Conservation (phyloP, 2,797 vertebrate genomes). For the Tapera naevia region DNA sequence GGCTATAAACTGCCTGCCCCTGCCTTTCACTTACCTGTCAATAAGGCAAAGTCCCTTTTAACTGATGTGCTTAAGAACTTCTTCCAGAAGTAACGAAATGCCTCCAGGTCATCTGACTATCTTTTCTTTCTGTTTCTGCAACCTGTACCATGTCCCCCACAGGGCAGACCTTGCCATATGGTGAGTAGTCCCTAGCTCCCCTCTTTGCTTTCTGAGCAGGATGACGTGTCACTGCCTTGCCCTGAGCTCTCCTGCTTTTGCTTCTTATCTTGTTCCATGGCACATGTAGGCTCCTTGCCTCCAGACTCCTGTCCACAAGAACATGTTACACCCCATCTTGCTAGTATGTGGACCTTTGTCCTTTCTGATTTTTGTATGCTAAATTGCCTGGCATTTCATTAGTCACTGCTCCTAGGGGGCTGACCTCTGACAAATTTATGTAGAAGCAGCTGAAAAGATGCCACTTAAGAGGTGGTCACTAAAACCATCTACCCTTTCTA, state of each 20-base stretch:
- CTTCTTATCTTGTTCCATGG: not conserved
- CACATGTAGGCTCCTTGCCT: not conserved
- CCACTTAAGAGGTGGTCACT: not conserved
- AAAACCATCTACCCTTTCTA: not conserved
- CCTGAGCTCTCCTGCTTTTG: not conserved
- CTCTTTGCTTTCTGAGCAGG: not conserved
- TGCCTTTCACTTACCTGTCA: not conserved
- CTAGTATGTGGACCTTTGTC: not conserved
- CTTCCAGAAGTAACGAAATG: not conserved
- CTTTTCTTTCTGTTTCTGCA: not conserved
- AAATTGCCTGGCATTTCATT: not conserved
- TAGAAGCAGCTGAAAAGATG: not conserved
- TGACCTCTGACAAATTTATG: not conserved
- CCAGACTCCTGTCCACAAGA: fast-evolving
- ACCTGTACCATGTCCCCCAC: not conserved
- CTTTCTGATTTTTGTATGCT: not conserved
- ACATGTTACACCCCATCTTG: not conserved
- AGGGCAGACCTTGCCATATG: fast-evolving
- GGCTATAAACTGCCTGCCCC: not conserved
- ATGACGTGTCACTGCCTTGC: fast-evolving
- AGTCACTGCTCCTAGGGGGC: not conserved
- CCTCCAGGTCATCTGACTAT: not conserved
- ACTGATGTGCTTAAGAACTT: not conserved
- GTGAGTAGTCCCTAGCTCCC: not conserved
- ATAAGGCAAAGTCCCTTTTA: not conserved